Conservation (phyloP, 2,113 vertebrate species). For the Sapayoa aenigma region DNA sequence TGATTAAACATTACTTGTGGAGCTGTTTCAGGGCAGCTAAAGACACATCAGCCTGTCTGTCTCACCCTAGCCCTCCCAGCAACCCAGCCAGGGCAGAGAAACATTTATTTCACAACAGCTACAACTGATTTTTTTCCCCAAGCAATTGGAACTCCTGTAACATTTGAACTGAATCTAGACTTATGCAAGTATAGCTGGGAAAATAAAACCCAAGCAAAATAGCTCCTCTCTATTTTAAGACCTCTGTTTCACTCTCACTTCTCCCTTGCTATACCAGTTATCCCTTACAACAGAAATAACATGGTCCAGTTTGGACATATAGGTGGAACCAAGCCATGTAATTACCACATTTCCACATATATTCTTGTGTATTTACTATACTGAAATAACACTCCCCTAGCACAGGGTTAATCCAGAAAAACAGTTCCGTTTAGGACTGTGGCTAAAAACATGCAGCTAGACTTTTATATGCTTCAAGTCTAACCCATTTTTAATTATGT, state of each 20-base stretch:
- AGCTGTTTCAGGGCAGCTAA: constrained; percentile 10
- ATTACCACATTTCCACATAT: constrained; percentile 36
- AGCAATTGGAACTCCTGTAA: not conserved
- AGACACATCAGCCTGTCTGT: not conserved
- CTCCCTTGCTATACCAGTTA: constrained; percentile 15
- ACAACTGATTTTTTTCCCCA: not conserved
- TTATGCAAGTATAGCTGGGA: constrained; percentile 10
- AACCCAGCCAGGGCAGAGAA: not conserved
- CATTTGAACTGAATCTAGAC: constrained; percentile 17
- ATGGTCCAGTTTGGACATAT: not conserved
- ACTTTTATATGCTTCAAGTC: not conserved
- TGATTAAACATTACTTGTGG: constrained; percentile 35
- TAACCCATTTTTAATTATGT: not conserved
- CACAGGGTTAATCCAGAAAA: not conserved
- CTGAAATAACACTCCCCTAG: constrained; percentile 9
- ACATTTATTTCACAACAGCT: constrained; percentile 15
- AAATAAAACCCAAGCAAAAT: not conserved
- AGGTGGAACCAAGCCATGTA: constrained; percentile 12
- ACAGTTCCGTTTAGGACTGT: not conserved
- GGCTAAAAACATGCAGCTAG: not conserved
- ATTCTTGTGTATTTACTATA: not conserved
- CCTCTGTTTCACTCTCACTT: not conserved
- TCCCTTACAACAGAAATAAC: constrained; percentile 9
- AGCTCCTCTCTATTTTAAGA: constrained; percentile 28
- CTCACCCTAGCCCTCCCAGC: not conserved